Conservation (phyloP, 2,888 invertebrate genomes). For the Athetis lepigone region DNA sequence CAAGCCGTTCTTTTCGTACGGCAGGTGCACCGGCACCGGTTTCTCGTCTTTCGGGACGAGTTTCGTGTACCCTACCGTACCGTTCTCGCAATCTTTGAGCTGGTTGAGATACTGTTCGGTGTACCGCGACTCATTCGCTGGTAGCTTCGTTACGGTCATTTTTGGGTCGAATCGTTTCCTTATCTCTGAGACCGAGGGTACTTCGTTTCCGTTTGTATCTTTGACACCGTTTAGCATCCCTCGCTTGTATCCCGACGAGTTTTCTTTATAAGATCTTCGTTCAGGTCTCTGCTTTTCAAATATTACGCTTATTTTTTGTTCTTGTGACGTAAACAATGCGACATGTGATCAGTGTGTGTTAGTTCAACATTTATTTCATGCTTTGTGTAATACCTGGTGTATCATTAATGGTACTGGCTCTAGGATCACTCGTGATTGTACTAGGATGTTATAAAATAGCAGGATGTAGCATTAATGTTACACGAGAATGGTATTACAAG, state of each 20-base stretch:
- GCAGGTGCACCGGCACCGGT: slow-evolving; percentile 86
- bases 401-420: slow-evolving; percentile 55
- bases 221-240: slow-evolving; percentile 85
- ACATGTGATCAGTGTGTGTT: slow-evolving; percentile 87
- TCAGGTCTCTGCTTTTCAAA: slow-evolving; percentile 84
- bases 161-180: slow-evolving; percentile 90
- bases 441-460: slow-evolving; percentile 40
- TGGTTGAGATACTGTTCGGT: slow-evolving; percentile 84
- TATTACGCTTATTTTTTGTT: slow-evolving; percentile 75
- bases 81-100: slow-evolving; percentile 85
- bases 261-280: slow-evolving; percentile 85
- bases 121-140: slow-evolving; percentile 82
- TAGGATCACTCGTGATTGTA: slow-evolving; percentile 22
- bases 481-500: slow-evolving; percentile 65
- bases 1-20: slow-evolving; percentile 84
- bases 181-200: slow-evolving; percentile 91
- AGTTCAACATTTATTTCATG: slow-evolving; percentile 81
- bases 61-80: slow-evolving; percentile 81
- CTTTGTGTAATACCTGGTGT: slow-evolving; percentile 70
- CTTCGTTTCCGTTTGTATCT: slow-evolving; percentile 91
- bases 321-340: slow-evolving; percentile 69
- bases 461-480: slow-evolving; percentile 58
- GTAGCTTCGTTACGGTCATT: slow-evolving; percentile 88
- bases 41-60: slow-evolving; percentile 82
- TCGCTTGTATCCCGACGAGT: slow-evolving; percentile 83